Conservation (phyloP, 1,140 invertebrate species). For the Zaprionus nigranus region DNA sequence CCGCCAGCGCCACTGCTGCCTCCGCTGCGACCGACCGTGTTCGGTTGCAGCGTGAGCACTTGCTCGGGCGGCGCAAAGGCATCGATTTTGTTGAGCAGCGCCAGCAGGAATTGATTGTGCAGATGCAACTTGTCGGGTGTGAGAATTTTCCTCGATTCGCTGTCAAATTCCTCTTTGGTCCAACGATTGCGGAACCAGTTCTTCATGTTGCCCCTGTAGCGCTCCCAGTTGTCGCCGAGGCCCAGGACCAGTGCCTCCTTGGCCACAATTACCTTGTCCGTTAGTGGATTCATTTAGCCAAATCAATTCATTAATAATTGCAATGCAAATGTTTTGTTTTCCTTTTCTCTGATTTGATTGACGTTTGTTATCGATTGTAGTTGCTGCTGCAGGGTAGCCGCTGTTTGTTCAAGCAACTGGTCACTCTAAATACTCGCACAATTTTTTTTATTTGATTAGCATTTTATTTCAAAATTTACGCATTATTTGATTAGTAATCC, state of each 20-base stretch:
- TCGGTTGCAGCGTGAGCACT: slow-evolving; percentile 33
- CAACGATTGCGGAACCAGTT: slow-evolving; percentile 90
- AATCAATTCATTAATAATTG: slow-evolving; percentile 1
- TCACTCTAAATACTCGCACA: neutral
- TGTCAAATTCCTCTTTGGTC: slow-evolving; percentile 92
- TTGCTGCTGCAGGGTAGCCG: neutral
- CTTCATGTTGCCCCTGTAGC: slow-evolving; percentile 89
- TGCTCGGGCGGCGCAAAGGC: slow-evolving; percentile 85
- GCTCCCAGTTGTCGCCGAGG: slow-evolving; percentile 88
- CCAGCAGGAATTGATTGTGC: slow-evolving; percentile 93
- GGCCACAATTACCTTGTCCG: slow-evolving; percentile 82
- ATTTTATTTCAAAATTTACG: neutral
- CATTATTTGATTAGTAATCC: neutral
- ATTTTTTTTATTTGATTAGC: slow-evolving; percentile 6
- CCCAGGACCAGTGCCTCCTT: slow-evolving; percentile 87
- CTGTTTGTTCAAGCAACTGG: neutral
- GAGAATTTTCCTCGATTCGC: slow-evolving; percentile 89
- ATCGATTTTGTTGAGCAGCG: slow-evolving; percentile 92
- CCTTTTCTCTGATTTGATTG: neutral
- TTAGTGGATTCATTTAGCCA: slow-evolving; percentile 63
- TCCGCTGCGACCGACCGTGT: slow-evolving; percentile 72
- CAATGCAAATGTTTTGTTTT: slow-evolving; percentile 29
- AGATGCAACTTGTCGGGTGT: slow-evolving; percentile 89
- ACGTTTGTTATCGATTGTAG: slow-evolving; percentile 2
- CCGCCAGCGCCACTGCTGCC: slow-evolving; percentile 77